Evolutionary conservation across 2,797 vertebrate species (phyloP), one percentile per base, ranked within the genome.

Genomic region (Xiphorhynchus erythropygius): DNA sequence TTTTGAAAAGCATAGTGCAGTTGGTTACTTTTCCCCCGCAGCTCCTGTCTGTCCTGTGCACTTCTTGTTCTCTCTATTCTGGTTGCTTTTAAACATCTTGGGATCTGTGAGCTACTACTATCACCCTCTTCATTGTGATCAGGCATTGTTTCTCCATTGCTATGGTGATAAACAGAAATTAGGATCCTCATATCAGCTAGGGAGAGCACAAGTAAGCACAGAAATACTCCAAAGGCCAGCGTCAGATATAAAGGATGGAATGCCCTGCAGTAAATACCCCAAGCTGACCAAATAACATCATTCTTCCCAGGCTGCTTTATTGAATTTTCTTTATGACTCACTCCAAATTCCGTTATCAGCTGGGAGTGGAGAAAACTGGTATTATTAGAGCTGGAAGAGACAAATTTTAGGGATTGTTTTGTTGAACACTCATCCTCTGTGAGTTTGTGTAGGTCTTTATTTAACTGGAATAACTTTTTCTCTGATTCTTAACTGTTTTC

Each of bases 91-190:
- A 84, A 96, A 87, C 77, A 80, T 90, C 84, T 89, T 74, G 55
- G n/a, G 89, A 80, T 79, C 63, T 77, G 42, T 82, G 76, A 94
- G 89, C 76, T 73, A 37, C 84, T 70, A 39, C 87, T 52, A 50
- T 93, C 63, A 77, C 85, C 59, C 78, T 91, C 39, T 53, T 92
- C 30, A 22, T 10, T 95, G 95, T 93, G 79, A 60, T 70, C 28
- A 42, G 90, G 87, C 69, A 79, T 96, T 98, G 97, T 98, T 98
- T 98, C 92, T 93, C 37, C 77, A 97, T 98, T 98, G 96, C 97
- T 97, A 82, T 97, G 95, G 96, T 67, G 96, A 97, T 97, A 93
- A 95, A 84, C 80, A 96, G 96, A 94, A 92, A 94, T 83, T 57
- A 87, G 85, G 77, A 95, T 93, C 73, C 91, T 94, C 62, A 47